These are phyloP conservation scores for Colletes collaris DNA, from an alignment of 2,888 invertebrate species.

Conservation along the genomic window DNA sequence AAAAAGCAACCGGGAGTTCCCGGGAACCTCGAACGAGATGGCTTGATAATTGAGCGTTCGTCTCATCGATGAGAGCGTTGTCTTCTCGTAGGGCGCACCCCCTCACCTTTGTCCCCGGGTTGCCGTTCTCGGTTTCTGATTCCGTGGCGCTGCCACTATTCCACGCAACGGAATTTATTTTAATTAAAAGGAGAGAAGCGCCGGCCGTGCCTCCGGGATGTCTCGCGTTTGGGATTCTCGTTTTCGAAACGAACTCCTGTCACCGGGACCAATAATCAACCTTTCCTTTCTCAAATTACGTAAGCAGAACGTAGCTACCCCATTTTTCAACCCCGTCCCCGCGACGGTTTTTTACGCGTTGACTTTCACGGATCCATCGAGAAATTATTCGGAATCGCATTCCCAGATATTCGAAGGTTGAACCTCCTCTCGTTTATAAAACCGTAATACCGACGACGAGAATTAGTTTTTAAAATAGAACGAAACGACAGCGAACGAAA, in stretches of 20 bases:
- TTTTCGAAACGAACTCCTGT: constrained; percentile 5
- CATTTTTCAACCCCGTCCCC: too few relatives aligned
- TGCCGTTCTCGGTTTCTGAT: constrained; percentile 35
- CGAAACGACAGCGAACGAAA: too few relatives aligned
- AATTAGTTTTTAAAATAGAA: too few relatives aligned
- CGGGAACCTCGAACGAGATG: constrained; percentile 55
- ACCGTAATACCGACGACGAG: too few relatives aligned
- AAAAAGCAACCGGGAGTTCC: constrained; percentile 1
- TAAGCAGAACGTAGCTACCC: background rate
- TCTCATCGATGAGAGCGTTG: constrained; percentile 57
- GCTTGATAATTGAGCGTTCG: constrained; percentile 63
- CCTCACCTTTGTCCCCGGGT: constrained; percentile 35
- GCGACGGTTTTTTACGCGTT: too few relatives aligned
- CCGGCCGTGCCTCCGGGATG: background rate
- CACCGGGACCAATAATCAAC: background rate
- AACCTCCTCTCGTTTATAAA: too few relatives aligned
- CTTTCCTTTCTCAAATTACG: background rate
- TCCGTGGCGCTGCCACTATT: constrained; percentile 6
- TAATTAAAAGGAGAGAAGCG: constrained; percentile 47
- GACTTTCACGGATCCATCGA: too few relatives aligned
- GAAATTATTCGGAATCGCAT: too few relatives aligned
- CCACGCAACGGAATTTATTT: constrained; percentile 46
- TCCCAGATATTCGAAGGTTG: too few relatives aligned
- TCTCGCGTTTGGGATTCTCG: constrained; percentile 24
- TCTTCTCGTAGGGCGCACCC: constrained; percentile 44